These are phyloP conservation scores for Perdix hodgsoniae DNA, from an alignment of 2,797 vertebrate species.

Conservation along the genomic window DNA sequence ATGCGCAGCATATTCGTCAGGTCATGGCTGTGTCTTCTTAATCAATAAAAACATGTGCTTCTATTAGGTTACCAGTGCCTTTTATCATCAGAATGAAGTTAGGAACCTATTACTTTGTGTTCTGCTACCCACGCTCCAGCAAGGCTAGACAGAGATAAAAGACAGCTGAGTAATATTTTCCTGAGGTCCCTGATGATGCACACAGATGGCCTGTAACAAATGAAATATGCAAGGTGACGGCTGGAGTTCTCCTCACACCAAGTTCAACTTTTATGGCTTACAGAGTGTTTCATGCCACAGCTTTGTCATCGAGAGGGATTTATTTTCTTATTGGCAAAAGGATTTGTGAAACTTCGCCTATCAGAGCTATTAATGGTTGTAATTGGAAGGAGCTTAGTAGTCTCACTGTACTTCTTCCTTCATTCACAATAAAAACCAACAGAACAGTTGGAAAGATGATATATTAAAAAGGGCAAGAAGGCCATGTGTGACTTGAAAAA, in stretches of 20 bases:
- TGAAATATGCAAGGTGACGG: slow-evolving; percentile 62
- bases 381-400: neutral
- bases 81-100: slow-evolving; percentile 48
- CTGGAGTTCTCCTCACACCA: slow-evolving; percentile 54
- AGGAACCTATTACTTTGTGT: slow-evolving; percentile 59
- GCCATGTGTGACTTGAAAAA: neutral
- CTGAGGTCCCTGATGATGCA: slow-evolving; percentile 67
- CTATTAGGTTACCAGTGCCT: slow-evolving; percentile 49
- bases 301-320: neutral
- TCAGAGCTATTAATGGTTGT: slow-evolving; percentile 2
- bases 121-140: slow-evolving; percentile 57
- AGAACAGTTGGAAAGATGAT: neutral
- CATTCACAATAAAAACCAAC: neutral
- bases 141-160: slow-evolving; percentile 72
- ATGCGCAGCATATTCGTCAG: fast-evolving
- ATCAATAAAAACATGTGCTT: slow-evolving; percentile 55
- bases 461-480: neutral
- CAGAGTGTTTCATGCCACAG: neutral
- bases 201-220: slow-evolving; percentile 71
- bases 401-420: neutral
- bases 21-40: slow-evolving; percentile 49
- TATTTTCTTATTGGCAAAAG: slow-evolving; percentile 9
- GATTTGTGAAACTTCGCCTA: slow-evolving; percentile 29
- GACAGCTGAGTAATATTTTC: slow-evolving; percentile 73
- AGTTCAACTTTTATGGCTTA: slow-evolving; percentile 53